Evolutionary conservation across 2,888 invertebrate genomes (phyloP).

Genomic region (Erebia ligea): DNA sequence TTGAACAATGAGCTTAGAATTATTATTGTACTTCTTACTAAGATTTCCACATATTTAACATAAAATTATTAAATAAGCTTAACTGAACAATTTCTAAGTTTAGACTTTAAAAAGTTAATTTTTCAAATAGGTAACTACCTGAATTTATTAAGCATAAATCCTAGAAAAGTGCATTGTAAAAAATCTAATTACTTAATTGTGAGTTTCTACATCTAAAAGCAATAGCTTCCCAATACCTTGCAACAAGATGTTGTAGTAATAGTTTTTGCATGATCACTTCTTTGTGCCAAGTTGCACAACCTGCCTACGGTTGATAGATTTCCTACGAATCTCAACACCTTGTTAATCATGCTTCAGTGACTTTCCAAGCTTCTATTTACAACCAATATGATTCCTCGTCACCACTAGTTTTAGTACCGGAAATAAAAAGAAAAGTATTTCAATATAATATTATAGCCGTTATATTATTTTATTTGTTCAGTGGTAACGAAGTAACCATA

Average conservation of each 20-base stretch:
- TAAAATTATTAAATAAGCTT: too few species aligned
- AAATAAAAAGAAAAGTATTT: slow-evolving; percentile 56
- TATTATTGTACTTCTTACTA: too few species aligned
- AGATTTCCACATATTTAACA: too few species aligned
- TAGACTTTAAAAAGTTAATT: neutral
- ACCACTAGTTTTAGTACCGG: slow-evolving; percentile 66
- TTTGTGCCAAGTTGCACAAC: slow-evolving; percentile 58
- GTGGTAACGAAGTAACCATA: slow-evolving; percentile 72
- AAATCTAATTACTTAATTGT: neutral
- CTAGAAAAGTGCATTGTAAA: slow-evolving; percentile 4
- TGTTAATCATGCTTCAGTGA: slow-evolving; percentile 65
- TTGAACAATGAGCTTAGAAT: too few species aligned
- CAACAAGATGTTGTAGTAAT: slow-evolving; percentile 71
- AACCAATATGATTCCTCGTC: slow-evolving; percentile 65
- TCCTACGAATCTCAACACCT: slow-evolving; percentile 58
- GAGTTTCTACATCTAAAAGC: slow-evolving; percentile 29
- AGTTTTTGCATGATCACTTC: slow-evolving; percentile 61
- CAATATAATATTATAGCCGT: slow-evolving; percentile 8
- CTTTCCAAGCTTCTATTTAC: slow-evolving; percentile 47
- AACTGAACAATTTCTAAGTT: too few species aligned
- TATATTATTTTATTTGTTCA: neutral
- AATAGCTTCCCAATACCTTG: slow-evolving; percentile 63
- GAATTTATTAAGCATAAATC: neutral
- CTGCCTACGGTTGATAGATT: slow-evolving; percentile 51
- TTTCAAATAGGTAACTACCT: neutral